Conservation (phyloP, 2,888 invertebrate species). For the Augiades crinisus region DNA sequence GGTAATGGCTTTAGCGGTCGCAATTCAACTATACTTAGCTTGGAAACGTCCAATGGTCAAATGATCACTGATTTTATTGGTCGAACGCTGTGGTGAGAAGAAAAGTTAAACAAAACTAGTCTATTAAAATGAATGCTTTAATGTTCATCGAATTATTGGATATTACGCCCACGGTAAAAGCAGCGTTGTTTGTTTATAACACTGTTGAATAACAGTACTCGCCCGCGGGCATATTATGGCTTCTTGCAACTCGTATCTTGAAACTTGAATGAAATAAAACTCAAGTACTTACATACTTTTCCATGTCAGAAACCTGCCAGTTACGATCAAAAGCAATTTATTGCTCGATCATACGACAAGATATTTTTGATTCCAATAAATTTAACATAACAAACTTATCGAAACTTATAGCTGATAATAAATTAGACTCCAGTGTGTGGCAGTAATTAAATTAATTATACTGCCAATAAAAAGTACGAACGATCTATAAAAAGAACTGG, state of each 20-base stretch:
- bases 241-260: slow-evolving; percentile 11
- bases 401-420: slow-evolving; percentile 20
- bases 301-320: slow-evolving; percentile 3
- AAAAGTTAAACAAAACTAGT: slow-evolving; percentile 21
- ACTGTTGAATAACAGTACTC: slow-evolving; percentile 20
- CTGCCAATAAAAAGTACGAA: slow-evolving; percentile 19
- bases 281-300: slow-evolving; percentile 14
- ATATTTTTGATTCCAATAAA: slow-evolving; percentile 16
- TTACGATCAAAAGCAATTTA: slow-evolving; percentile 24
- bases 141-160: slow-evolving; percentile 14
- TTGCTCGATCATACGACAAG: slow-evolving; percentile 17
- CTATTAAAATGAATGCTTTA: slow-evolving; percentile 5
- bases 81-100: slow-evolving; percentile 1
- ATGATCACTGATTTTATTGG: slow-evolving; percentile 14
- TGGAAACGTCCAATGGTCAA: slow-evolving; percentile 11
- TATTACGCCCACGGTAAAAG: slow-evolving; percentile 11
- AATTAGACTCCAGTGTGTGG: slow-evolving; percentile 21
- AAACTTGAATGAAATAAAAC: slow-evolving; percentile 17
- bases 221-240: slow-evolving; percentile 7
- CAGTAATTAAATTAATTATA: slow-evolving; percentile 25
- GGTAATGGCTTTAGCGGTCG: slow-evolving; percentile 39
- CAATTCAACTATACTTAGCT: slow-evolving; percentile 49
- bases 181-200: slow-evolving; percentile 12
- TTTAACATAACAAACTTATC: slow-evolving; percentile 20
- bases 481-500: slow-evolving; percentile 19